Conservation (phyloP, 2,797 vertebrate genomes). For the Eulemur albifrons region DNA sequence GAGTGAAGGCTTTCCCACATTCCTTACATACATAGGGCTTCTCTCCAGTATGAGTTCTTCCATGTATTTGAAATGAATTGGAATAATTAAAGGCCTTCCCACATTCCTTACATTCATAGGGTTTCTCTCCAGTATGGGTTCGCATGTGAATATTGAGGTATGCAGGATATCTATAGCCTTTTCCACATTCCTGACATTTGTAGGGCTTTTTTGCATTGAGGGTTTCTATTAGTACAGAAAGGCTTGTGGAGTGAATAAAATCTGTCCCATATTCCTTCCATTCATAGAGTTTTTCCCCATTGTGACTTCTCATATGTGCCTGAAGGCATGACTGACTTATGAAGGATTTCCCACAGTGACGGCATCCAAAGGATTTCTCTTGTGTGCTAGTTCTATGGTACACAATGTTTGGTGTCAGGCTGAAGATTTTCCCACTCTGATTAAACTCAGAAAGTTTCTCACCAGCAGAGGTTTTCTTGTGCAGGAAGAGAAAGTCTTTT, state of each 20-base stretch:
- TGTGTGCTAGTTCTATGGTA: neutral
- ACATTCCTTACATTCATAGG: constrained; percentile 49
- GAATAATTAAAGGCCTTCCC: constrained; percentile 51
- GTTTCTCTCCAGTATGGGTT: constrained; percentile 44
- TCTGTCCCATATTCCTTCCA: neutral
- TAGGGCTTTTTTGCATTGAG: constrained; percentile 12
- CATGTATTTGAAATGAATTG: constrained; percentile 44
- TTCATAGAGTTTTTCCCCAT: neutral
- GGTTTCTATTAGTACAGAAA: neutral
- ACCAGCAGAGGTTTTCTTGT: neutral
- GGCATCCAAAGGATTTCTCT: neutral
- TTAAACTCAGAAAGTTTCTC: neutral
- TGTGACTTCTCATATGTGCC: constrained; percentile 9
- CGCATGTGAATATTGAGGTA: neutral
- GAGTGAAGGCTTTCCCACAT: constrained; percentile 47
- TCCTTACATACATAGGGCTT: constrained; percentile 30
- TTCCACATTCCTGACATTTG: constrained; percentile 50
- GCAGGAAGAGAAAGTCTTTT: neutral
- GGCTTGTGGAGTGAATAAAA: constrained; percentile 5
- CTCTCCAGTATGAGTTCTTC: constrained; percentile 43
- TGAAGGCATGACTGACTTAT: neutral
- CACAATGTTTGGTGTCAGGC: neutral
- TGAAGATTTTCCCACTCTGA: neutral
- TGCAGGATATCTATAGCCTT: constrained; percentile 15
- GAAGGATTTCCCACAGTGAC: neutral